These are phyloP conservation scores for Melinopterus prodromus DNA, from an alignment of 2,888 invertebrate species.

Conservation along the genomic window DNA sequence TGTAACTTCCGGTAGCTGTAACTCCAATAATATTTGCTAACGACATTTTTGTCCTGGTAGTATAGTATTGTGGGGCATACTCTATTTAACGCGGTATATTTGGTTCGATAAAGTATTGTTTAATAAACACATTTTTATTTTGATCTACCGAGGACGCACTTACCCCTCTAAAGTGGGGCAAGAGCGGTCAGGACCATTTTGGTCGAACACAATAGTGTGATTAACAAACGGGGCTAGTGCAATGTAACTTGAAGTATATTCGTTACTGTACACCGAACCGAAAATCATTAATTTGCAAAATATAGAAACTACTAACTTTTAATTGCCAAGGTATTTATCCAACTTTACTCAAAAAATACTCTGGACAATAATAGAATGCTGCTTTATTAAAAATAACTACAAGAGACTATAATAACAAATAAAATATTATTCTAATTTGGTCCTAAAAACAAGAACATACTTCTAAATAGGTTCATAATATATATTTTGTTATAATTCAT, in stretches of 20 bases:
- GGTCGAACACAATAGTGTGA: conserved; percentile 14
- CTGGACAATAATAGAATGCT: conserved; percentile 15
- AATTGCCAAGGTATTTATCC: conserved; percentile 29
- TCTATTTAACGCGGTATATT: conserved; percentile 15
- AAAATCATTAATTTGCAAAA: conserved; percentile 29
- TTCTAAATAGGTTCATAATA: conserved; percentile 15
- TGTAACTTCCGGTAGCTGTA: conserved; percentile 22
- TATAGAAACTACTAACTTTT: conserved; percentile 31
- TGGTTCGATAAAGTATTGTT: conserved; percentile 26
- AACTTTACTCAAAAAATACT: conserved; percentile 24
- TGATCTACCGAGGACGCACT: conserved; percentile 7
- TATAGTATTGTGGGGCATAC: conserved; percentile 27
- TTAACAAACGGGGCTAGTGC: conserved; percentile 34
- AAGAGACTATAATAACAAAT: conserved; percentile 26
- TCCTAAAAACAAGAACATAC: conserved; percentile 15
- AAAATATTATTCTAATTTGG: conserved; percentile 24
- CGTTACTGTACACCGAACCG: conserved; percentile 26
- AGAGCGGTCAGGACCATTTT: conserved; percentile 30
- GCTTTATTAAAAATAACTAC: conserved; percentile 18
- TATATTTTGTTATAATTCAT: conserved; percentile 30
- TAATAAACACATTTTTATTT: conserved; percentile 14
- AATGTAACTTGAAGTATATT: conserved; percentile 32
- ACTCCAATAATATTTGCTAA: background rate
- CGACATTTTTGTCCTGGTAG: conserved; percentile 14
- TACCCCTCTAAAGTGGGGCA: conserved; percentile 31